These are phyloP conservation scores for Macrocentrus cingulum DNA, from an alignment of 1,140 invertebrate genomes.

Conservation along the genomic window DNA sequence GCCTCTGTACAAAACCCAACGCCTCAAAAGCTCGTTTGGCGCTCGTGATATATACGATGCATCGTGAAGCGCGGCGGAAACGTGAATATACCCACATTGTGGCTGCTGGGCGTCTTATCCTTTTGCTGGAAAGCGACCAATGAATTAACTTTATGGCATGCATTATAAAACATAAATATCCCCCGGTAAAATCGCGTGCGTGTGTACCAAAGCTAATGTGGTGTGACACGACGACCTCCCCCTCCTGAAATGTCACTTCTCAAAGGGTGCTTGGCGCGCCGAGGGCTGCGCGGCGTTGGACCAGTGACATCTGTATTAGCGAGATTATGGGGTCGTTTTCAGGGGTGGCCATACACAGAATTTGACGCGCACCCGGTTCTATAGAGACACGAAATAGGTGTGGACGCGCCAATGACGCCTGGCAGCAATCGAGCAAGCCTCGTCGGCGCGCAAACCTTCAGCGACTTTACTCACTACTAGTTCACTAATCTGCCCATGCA, in stretches of 20 bases:
- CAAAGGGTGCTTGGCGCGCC: constrained; percentile 22
- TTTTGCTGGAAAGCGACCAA: not conserved
- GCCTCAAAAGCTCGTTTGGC: constrained; percentile 3
- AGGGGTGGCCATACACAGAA: constrained; percentile 17
- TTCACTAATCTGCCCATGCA: constrained; percentile 14
- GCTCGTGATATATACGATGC: not conserved
- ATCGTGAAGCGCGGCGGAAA: not conserved
- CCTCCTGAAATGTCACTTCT: not conserved
- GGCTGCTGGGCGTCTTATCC: too few relatives aligned
- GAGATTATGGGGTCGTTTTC: constrained; percentile 33
- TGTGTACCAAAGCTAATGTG: constrained; percentile 21
- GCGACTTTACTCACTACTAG: constrained; percentile 1
- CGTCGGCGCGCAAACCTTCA: not conserved
- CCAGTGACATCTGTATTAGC: constrained; percentile 38
- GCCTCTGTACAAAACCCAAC: constrained; percentile 44
- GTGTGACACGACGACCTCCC: constrained; percentile 23
- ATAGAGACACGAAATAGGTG: constrained; percentile 30
- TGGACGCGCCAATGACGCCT: constrained; percentile 22
- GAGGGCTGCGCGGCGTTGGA: constrained; percentile 15
- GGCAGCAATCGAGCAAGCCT: not conserved
- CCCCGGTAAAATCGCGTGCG: not conserved
- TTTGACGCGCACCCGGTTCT: constrained; percentile 29
- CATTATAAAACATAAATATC: not conserved
- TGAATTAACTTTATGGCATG: not conserved
- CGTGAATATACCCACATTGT: too few relatives aligned